These are phyloP conservation scores for Solea senegalensis DNA, from an alignment of 2,113 vertebrate species.

Conservation along the genomic window DNA sequence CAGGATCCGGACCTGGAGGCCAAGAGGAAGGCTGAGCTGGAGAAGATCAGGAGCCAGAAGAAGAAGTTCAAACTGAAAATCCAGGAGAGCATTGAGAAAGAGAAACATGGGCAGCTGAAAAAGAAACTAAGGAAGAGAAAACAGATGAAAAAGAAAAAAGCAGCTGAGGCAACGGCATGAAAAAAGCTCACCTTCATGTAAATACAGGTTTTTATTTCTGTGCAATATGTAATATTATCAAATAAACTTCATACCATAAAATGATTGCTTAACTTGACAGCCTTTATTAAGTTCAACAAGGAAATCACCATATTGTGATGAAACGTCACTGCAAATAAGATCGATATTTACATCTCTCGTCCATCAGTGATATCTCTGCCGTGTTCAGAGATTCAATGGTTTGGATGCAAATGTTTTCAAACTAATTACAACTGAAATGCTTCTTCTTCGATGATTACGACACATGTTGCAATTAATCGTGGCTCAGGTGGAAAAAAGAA, in stretches of 20 bases:
- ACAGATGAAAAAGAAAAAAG: slow-evolving; percentile 33
- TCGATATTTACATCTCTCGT: slow-evolving; percentile 9
- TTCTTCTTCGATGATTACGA: slow-evolving; percentile 39
- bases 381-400: slow-evolving; percentile 20
- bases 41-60: slow-evolving; percentile 86
- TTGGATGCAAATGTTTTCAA: slow-evolving; percentile 38
- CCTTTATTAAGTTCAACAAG: slow-evolving; percentile 73
- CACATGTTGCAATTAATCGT: slow-evolving; percentile 40
- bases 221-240: slow-evolving; percentile 36
- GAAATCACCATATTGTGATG: slow-evolving; percentile 54
- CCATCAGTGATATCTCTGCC: slow-evolving; percentile 58
- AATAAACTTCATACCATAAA: slow-evolving; percentile 43
- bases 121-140: slow-evolving; percentile 70
- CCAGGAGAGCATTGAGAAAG: slow-evolving; percentile 75
- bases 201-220: slow-evolving; percentile 36
- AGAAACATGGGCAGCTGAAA: slow-evolving; percentile 59
- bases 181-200: slow-evolving; percentile 10
- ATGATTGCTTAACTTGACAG: slow-evolving; percentile 41
- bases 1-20: slow-evolving; percentile 93
- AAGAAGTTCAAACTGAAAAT: slow-evolving; percentile 82
- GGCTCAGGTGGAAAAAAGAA: slow-evolving; percentile 44
- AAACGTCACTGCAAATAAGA: slow-evolving; percentile 66
- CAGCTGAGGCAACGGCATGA: not conserved
- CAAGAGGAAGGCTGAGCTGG: slow-evolving; percentile 87
- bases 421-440: slow-evolving; percentile 50